Evolutionary conservation across 2,888 invertebrate genomes (phyloP), one percentile per base, ranked within the genome.

Genomic region (Pimpla rufipes): DNA sequence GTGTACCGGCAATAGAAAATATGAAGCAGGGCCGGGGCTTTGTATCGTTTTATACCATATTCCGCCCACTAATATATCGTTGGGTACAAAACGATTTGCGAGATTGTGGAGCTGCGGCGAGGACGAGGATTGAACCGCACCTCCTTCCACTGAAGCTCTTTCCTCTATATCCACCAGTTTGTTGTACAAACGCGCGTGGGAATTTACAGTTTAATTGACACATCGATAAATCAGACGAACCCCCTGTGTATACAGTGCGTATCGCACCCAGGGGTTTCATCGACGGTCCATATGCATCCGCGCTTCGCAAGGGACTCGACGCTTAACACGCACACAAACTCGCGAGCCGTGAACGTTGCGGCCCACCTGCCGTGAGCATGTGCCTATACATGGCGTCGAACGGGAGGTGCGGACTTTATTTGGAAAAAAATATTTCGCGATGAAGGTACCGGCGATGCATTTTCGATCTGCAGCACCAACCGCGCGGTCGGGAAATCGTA

Each of bases 191-290:
- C 64, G n/a, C 67, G 64, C 45, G 35, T 55, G 45, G 42, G 62
- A 70, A 55, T 47, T 45, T 64, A 79, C 74, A 75, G 68, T 64
- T 79, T 79, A 83, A 83, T 74, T 70, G 75, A 75, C 75, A 62
- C 70, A 16, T 73, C 73, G 74, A 83, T 79, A 79, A 83, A 83
- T 83, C 68, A 79, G 74, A 40, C 55, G 35, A 52, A 40, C 42
- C 50, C 62, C 68, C 67, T 52, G 52, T 55, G 68, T 75, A 70
- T 75, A 81, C 75, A 70, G 75, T 66, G 80, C 80, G 75, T 81
- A 78, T 71, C 75, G 80, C 42, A 59, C 45, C 64, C 68, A 37
- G 42, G 70, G 62, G 62, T 75, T 81, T 81, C 57, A 70, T 76
- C 70, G 80, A 55, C 42, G 45, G 45, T 10, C 66, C 75, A 55